Base-by-base conservation (phyloP, 2,888 invertebrate species). In the Cantharis nigra region DNA sequence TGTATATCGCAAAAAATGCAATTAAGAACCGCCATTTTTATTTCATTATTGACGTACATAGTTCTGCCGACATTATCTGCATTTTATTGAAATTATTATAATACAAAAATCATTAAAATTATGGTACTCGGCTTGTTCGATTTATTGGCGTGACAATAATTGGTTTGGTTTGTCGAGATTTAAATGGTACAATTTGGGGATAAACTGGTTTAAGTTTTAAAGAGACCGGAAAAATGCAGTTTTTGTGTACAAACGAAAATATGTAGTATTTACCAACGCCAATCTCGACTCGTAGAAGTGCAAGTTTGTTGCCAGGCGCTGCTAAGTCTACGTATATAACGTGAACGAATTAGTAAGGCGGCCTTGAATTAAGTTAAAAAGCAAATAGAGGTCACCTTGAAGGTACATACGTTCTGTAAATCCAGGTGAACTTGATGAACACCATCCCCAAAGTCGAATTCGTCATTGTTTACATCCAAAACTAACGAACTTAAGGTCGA, bases 311-410 rank as follows among this genome's bases (percentile, higher is more conserved):
- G 85, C 85, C 85, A 85, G 81, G 85, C 85, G 82, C 80, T 78
- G 78, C 75, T 73, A 76, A 71, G 81, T 81, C 71, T 80, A 83
- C 82, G 82, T 83, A 84, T 82, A 82, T 11, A 33, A 33, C 33
- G 33, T 33, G 33, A 33, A 33, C 84, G 85, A 84, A 84, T 83
- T 84, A 84, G 82, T 83, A 81, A 80, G 79, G 81, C 85, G 85
- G 82, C 86, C 85, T 85, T 85, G 85, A 81, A 69, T 73, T 49
- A 33, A 71, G 79, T 82, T 82, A 85, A 85, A 84, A 83, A 85
- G 83, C 85, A 83, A 85, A 85, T 84, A 84, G 83, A 84, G 85
- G 86, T 86, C 86, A 86, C 86, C 87, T 86, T 86, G 86, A 82
- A 75, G 76, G 79, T 80, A 79, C 80, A 75, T 81, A 80, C 78